Conservation (phyloP, 2,113 vertebrate species). For the Haemorhous mexicanus region DNA sequence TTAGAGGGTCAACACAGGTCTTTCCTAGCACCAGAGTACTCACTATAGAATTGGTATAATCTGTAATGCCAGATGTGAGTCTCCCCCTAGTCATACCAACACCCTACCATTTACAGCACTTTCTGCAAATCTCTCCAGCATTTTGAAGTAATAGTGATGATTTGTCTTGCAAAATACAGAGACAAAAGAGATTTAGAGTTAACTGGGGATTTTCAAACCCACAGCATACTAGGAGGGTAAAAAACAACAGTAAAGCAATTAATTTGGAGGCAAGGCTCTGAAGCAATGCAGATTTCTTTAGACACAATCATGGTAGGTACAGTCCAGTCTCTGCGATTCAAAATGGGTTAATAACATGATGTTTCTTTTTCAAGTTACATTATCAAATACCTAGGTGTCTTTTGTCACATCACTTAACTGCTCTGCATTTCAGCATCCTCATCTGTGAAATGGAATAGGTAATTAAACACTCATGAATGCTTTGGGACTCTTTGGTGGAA, state of each 20-base stretch:
- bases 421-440: conserved; percentile 36
- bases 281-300: not conserved
- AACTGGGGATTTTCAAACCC: not conserved
- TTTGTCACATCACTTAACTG: conserved; percentile 43
- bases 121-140: not conserved
- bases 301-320: not conserved
- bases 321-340: not conserved
- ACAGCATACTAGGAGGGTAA: not conserved
- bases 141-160: not conserved
- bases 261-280: not conserved
- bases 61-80: not conserved
- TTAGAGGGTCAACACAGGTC: not conserved
- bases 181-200: not conserved
- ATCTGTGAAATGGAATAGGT: conserved; percentile 42
- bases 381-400: conserved; percentile 46
- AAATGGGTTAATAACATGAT: conserved; percentile 35
- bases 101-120: not conserved
- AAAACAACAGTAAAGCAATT: not conserved
- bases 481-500: conserved; percentile 64
- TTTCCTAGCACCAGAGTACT: not conserved
- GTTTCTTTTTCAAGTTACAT: conserved; percentile 54
- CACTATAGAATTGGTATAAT: not conserved
- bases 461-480: conserved; percentile 36
- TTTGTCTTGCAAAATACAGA: not conserved
- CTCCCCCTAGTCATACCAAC: not conserved